phyloP scores from a whole-genome alignment of 2,797 vertebrate species.

The Rhinophrynus dorsalis region DNA sequence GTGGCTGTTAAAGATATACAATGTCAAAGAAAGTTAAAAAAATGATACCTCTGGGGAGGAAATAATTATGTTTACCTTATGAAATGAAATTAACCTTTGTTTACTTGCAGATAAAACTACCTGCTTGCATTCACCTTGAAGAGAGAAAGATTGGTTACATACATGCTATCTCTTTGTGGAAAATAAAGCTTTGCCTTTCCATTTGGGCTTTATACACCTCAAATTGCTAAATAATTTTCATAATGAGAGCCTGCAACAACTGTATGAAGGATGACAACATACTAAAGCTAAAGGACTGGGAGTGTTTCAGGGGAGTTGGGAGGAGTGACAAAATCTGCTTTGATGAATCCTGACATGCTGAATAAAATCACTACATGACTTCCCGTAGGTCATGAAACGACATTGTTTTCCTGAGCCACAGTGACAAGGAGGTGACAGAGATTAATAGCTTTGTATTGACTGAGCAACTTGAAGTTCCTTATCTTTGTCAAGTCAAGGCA shows the following conservation, averaged over 20 bases:
- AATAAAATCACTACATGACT: conserved; percentile 76
- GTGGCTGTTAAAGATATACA: conserved; percentile 44
- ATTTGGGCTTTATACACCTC: conserved; percentile 58
- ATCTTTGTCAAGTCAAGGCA: conserved; percentile 86
- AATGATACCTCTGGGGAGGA: conserved; percentile 36
- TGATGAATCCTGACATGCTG: conserved; percentile 81
- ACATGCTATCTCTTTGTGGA: conserved; percentile 1
- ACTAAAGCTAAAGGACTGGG: conserved; percentile 67
- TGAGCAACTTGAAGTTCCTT: conserved; percentile 89
- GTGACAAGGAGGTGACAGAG: conserved; percentile 87
- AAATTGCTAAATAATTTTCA: conserved; percentile 77
- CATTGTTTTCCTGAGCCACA: conserved; percentile 77
- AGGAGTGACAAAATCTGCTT: conserved; percentile 73
- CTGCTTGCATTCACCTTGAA: conserved; percentile 53
- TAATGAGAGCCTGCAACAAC: conserved; percentile 57
- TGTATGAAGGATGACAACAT: conserved; percentile 66
- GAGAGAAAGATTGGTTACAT: conserved; percentile 42
- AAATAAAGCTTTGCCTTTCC: conserved; percentile 53
- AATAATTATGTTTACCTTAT: conserved; percentile 57
- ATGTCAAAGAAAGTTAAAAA: conserved; percentile 55
- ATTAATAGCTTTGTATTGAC: conserved; percentile 92
- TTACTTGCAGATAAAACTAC: conserved; percentile 54
- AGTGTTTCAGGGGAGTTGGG: conserved; percentile 65
- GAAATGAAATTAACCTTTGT: conserved; percentile 66
- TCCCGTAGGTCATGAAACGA: conserved; percentile 81